Base-by-base conservation (phyloP, 2,113 vertebrate species). In the Circaetus cinerascens region DNA sequence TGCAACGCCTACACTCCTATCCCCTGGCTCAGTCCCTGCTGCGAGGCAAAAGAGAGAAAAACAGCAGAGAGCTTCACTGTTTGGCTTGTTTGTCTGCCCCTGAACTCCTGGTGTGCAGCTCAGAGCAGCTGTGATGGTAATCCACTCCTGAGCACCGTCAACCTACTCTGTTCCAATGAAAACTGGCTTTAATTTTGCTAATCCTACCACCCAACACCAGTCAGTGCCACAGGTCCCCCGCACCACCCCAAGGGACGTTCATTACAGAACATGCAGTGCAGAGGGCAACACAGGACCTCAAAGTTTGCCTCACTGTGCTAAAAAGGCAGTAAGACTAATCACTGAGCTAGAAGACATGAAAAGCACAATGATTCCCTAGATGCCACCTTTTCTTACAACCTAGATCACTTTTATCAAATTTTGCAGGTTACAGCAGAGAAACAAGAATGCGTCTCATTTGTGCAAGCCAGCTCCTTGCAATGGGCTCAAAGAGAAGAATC, bases 21-120 rank as follows among this genome's bases (percentile, higher is more conserved):
- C 64, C 86, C 57, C 80, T 89, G 80, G 86, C 88, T 86, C 76
- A 48, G 48, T 21, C 69, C 50, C 50, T 83, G 67, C 67, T 67
- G 34, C 3, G 11, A 95, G 41, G 71, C 55, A 94, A 88, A 73
- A 88, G 62, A 86, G 34, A 92, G 83, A 55, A 94, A 92, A 95
- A 85, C 66, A 93, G 91, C 80, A 84, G 67, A 81, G 59, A 48
- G 79, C 18, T 88, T 84, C 78, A 57, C 34, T 60, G 69, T 38
- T 86, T 79, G 77, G 86, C 66, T 75, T 81, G 48, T 64, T 79
- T 89, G 76, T 77, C 36, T 0, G 4, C 32, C 69, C 38, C 91
- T 69, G 76, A 95, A 91, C 76, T 95, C 77, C 83, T 85, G 62
- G 95, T 89, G 86, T 64, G 69, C 73, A 60, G 88, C 78, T 95